A percentile compares a stretch with the other conserved stretches of the same genome.
phyloP scores from a whole-genome alignment of 1,140 invertebrate genomes.

The Neodiprion virginianus region DNA sequence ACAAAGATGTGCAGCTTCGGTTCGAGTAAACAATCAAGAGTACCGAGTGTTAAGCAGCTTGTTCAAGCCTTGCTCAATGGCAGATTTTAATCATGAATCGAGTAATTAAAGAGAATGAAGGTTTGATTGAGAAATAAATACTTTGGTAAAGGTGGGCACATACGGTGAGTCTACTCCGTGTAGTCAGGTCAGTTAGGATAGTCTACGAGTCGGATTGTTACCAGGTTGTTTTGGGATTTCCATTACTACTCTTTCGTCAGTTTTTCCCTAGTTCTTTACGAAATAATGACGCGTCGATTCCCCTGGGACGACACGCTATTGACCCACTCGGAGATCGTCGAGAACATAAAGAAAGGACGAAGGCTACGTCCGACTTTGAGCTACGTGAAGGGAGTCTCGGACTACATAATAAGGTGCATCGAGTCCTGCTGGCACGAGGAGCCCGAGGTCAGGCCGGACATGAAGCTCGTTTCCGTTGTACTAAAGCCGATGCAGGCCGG shows the following conservation, averaged over 20 bases:
- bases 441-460: conserved; percentile 73
- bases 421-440: conserved; percentile 81
- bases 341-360: conserved; percentile 51
- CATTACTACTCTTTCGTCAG: conserved; percentile 31
- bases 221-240: no score
- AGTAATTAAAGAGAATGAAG: no score
- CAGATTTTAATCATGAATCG: no score
- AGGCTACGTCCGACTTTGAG: conserved; percentile 66
- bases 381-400: conserved; percentile 61
- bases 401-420: conserved; percentile 73
- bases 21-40: no score
- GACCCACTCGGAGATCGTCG: conserved; percentile 23
- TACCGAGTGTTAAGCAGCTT: no score
- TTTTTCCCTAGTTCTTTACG: conserved; percentile 75
- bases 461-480: conserved; percentile 71
- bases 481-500: conserved; percentile 81
- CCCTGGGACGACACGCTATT: conserved; percentile 71
- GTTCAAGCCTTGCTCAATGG: no score
- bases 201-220: no score
- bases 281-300: conserved; percentile 72
- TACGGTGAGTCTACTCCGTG: no score
- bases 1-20: no score
- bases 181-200: no score
- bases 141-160: no score
- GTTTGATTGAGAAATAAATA: no score